Evolutionary conservation across 2,888 invertebrate genomes (phyloP), one percentile per base, ranked within the genome.

Genomic region (Troides aeacus): DNA sequence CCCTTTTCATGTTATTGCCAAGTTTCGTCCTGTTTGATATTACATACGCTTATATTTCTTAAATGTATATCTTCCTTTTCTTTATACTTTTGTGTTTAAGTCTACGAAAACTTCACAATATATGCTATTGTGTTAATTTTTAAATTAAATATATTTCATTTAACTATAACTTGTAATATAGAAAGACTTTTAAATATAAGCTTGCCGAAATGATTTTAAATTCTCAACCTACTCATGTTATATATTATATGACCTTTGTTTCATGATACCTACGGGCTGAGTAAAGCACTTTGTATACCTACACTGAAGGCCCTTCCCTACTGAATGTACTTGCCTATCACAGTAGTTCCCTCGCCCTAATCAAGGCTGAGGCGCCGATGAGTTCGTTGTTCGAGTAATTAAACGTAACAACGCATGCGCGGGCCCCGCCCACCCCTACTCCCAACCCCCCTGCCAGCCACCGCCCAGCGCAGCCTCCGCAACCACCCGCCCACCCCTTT

Each of bases 381-480:
- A 90, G 84, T 81, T 79, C 81, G 87, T 87, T 86, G 87, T 86
- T 84, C 74, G 79, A 77, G 86, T 92, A 92, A 92, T 92, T 92
- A 92, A 90, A 83, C 79, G 73, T 63, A 71, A 84, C 72, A 77
- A 82, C 92, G 92, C 92, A 90, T 90, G 92, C 92, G 92, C 85
- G 78, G 74, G 78, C 87, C 91, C 87, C 92, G 92, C 92, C 92
- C 91, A 85, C 80, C 88, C 80, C 91, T 91, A 90, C 91, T 89
- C 90, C 92, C 87, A 77, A 76, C 77, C 74, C 79, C 75, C 72
- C 77, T 69, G 71, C 74, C 78, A 78, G 74, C 78, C 87, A 91
- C 87, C 92, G 92, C 92, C 92, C 91, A 85, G 80, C 88, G 80
- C 92, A 92, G 91, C 91, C 89, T 91, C 92, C 87, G 77, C 76